Percentiles rank a stretch among this genome's conserved stretches.
These are phyloP conservation scores for Bimastos eiseni DNA, from an alignment of 2,888 invertebrate species.

Conservation along the genomic window DNA sequence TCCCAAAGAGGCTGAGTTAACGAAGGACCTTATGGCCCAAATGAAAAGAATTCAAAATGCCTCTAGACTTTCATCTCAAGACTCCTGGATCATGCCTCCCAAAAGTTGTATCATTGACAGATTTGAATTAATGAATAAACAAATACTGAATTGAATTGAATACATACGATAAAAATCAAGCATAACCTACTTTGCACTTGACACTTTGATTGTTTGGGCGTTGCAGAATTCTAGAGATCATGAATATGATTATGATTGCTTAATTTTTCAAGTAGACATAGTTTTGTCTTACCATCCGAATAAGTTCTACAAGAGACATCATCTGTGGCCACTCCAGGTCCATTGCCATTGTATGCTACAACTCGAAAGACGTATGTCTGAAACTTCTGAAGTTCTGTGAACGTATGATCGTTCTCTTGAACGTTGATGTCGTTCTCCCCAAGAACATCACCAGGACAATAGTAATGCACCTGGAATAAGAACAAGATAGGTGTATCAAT, in stretches of 20 bases:
- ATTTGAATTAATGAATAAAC: too few species aligned
- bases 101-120: too few species aligned
- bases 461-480: constrained; percentile 73
- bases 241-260: not conserved
- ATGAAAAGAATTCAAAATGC: too few species aligned
- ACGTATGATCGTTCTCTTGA: constrained; percentile 66
- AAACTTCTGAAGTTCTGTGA: constrained; percentile 70
- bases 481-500: not conserved
- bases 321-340: constrained; percentile 76
- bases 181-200: too few species aligned
- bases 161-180: too few species aligned
- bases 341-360: constrained; percentile 72
- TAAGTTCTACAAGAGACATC: constrained; percentile 78
- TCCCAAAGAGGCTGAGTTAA: too few species aligned
- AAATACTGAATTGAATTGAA: too few species aligned
- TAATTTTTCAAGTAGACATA: not conserved
- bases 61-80: too few species aligned
- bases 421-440: constrained; percentile 47
- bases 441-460: constrained; percentile 45
- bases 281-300: constrained; percentile 65
- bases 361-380: constrained; percentile 82
- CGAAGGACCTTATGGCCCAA: too few species aligned
- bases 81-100: too few species aligned
- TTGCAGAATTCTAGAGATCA: too few species aligned
- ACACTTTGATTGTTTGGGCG: too few species aligned